Evolutionary conservation across 1,140 invertebrate genomes (phyloP).

Genomic region (Drosophila kurseongensis): DNA sequence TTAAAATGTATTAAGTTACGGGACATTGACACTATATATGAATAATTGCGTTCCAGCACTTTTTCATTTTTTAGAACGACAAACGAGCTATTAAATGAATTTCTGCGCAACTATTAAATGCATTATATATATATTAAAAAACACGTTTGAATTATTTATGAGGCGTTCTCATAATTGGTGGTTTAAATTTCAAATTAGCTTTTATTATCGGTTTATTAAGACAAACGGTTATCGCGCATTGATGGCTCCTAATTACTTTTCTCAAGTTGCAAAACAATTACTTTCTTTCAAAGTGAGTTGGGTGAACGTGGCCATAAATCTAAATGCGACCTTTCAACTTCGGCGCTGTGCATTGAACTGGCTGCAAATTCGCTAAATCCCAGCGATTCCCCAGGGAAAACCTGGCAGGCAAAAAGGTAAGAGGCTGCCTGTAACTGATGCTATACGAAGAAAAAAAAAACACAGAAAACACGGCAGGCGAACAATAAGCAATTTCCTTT

Average conservation of each 20-base stretch:
- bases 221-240: slow-evolving; percentile 25
- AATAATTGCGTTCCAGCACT: too few species aligned
- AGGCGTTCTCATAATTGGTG: neutral
- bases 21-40: too few species aligned
- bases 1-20: too few species aligned
- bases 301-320: slow-evolving; percentile 28
- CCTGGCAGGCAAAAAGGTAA: slow-evolving; percentile 38
- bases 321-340: slow-evolving; percentile 32
- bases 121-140: too few species aligned
- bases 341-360: slow-evolving; percentile 63
- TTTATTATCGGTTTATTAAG: neutral
- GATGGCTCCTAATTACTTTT: slow-evolving; percentile 19
- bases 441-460: neutral
- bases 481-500: slow-evolving; percentile 67
- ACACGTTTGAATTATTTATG: too few species aligned
- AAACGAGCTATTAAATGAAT: too few species aligned
- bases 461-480: slow-evolving; percentile 2
- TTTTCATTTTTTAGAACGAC: too few species aligned
- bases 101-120: too few species aligned
- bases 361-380: slow-evolving; percentile 15
- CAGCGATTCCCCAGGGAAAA: slow-evolving; percentile 21
- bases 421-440: slow-evolving; percentile 42
- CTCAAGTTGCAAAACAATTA: neutral
- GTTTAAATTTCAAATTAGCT: neutral
- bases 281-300: slow-evolving; percentile 3